Evolutionary conservation across 2,113 vertebrate genomes (phyloP), one percentile per base, ranked within the genome.

Genomic region (Albula glossodonta): DNA sequence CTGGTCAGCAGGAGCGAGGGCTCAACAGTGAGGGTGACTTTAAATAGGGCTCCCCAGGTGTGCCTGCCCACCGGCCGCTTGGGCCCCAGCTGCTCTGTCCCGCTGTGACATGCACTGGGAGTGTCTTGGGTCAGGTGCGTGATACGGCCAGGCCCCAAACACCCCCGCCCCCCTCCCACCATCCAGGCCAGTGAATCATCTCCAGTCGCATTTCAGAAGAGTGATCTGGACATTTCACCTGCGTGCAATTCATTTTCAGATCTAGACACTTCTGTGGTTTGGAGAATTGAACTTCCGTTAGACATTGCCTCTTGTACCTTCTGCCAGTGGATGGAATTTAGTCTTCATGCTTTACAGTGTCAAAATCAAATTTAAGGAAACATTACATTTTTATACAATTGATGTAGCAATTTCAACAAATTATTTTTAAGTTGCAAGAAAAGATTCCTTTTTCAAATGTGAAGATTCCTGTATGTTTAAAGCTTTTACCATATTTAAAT

Each of bases 1-100:
- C 85, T 66, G 48, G 56, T 17, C 19, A 17, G 41, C 41, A 17
- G 74, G 51, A 80, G 84, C 41, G 53, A 50, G 9, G 84, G 13
- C 4, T 49, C 22, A 48, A 31, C 41, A 78, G 60, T 8, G 51
- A 53, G 52, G 49, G 52, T 48, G 49, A 80, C 86, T 83, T 83
- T 66, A 84, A 80, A 87, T 70, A 87, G 53, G 79, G 57, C 4
- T 52, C 15, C 56, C 25, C 82, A 84, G 82, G 74, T 56, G 52
- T 48, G 50, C 51, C 51, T 84, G 50, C 53, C 70, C 11, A 70
- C 25, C 53, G 51, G 41, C 66, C 31, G 50, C 70, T 5, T 51
- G 49, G 7, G 9, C 60, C 57, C 17, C 48, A 51, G 82, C 82
- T n/a, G 70, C 60, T 50, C 22, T 6, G 17, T 74, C 25, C 70